phyloP scores from a whole-genome alignment of 2,797 vertebrate species.

The Melanotaenia maccullochi region DNA sequence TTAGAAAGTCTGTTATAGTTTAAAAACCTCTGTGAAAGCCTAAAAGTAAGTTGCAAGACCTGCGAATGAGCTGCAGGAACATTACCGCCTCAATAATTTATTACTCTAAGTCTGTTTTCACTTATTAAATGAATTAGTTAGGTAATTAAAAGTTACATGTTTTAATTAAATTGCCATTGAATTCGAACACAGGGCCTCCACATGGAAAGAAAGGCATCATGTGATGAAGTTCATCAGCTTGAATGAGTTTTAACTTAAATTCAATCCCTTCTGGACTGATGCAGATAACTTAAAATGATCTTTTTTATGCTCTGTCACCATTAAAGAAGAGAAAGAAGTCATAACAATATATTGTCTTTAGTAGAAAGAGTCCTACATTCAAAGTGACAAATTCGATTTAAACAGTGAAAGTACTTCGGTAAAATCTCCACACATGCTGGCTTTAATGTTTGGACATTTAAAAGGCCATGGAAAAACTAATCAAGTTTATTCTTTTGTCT shows the following conservation, averaged over 20 bases:
- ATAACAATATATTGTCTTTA: conserved; percentile 45
- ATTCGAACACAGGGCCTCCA: conserved; percentile 69
- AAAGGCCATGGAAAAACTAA: too few relatives aligned
- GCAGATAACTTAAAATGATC: conserved; percentile 65
- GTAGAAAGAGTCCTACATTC: conserved; percentile 3
- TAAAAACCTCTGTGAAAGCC: conserved; percentile 46
- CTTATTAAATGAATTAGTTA: conserved; percentile 81
- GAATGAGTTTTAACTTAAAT: conserved; percentile 70
- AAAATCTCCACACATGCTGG: neutral
- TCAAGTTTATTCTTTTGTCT: too few relatives aligned
- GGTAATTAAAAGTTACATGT: conserved; percentile 84
- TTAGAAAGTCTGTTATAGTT: conserved; percentile 55
- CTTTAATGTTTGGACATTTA: neutral
- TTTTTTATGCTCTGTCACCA: conserved; percentile 66
- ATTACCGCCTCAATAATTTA: conserved; percentile 75
- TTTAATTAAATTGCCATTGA: conserved; percentile 80
- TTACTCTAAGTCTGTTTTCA: conserved; percentile 73
- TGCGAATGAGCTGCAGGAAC: conserved; percentile 58
- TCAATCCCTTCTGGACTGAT: conserved; percentile 69
- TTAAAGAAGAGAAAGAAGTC: conserved; percentile 46
- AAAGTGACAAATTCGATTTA: neutral
- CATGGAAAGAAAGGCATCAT: conserved; percentile 72
- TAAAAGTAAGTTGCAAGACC: conserved; percentile 65
- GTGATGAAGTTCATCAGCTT: conserved; percentile 71
- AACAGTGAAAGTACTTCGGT: conserved; percentile 6